A percentile compares a stretch with the other conserved stretches of the same genome.
Conservation (phyloP, 2,113 vertebrate genomes). For the Craseonycteris thonglongyai region DNA sequence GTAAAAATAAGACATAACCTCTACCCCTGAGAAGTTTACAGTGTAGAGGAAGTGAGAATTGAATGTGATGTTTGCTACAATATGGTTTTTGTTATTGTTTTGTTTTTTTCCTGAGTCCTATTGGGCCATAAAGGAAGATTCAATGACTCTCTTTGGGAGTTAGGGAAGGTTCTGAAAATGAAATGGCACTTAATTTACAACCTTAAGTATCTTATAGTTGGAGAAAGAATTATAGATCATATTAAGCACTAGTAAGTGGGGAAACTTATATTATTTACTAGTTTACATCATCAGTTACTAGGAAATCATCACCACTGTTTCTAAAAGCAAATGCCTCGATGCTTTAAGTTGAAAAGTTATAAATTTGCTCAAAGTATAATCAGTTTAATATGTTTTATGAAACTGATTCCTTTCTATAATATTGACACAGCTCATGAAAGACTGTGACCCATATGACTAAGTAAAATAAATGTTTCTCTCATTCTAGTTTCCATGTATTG, state of each 20-base stretch:
- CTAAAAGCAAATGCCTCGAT: neutral
- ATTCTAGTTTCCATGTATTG: neutral
- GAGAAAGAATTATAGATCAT: neutral
- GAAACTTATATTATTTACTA: neutral
- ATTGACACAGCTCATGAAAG: neutral
- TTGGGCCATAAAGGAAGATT: neutral
- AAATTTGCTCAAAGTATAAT: neutral
- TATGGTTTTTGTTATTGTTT: too few relatives aligned
- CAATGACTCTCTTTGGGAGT: neutral
- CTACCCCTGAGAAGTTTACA: neutral
- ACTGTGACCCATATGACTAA: neutral
- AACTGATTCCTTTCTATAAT: neutral
- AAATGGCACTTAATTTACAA: constrained; percentile 14
- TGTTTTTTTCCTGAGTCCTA: neutral
- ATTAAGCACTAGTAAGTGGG: neutral
- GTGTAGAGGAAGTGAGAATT: neutral
- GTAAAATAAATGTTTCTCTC: constrained; percentile 27
- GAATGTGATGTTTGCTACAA: neutral
- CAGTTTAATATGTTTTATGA: neutral
- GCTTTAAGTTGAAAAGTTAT: neutral
- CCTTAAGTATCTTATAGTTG: neutral
- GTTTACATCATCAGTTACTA: neutral
- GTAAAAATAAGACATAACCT: neutral
- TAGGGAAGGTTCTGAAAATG: neutral
- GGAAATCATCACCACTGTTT: neutral